A percentile compares a stretch with the other conserved stretches of the same genome.
These are phyloP conservation scores for Microctenopoma stevenorrisi DNA, from an alignment of 2,797 vertebrate genomes.

Conservation along the genomic window DNA sequence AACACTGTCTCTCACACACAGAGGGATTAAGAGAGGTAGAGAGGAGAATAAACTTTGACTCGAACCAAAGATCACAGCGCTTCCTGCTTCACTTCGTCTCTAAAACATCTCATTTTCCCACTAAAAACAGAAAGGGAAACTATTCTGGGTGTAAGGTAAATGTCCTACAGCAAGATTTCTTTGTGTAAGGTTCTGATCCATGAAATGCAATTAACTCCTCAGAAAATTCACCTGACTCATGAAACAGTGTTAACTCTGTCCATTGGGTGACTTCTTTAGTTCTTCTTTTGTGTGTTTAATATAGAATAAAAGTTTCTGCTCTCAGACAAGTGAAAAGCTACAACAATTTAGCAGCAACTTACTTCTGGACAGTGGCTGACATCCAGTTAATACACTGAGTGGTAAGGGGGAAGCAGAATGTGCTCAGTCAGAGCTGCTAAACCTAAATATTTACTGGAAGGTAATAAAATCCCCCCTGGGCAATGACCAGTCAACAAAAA, in stretches of 20 bases:
- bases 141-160: slow-evolving; percentile 32
- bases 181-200: slow-evolving; percentile 25
- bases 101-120: slow-evolving; percentile 34
- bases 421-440: slow-evolving; percentile 52
- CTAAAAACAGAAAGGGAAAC: slow-evolving; percentile 6
- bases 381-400: slow-evolving; percentile 61
- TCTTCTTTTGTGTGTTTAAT: not conserved
- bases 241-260: slow-evolving; percentile 24
- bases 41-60: slow-evolving; percentile 55
- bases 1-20: slow-evolving; percentile 51
- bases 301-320: not conserved
- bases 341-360: slow-evolving; percentile 32
- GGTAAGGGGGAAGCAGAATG: slow-evolving; percentile 62
- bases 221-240: slow-evolving; percentile 27
- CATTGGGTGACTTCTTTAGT: not conserved
- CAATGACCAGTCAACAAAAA: slow-evolving; percentile 44
- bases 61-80: slow-evolving; percentile 62
- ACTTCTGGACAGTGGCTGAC: slow-evolving; percentile 45
- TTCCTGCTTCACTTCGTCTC: slow-evolving; percentile 27
- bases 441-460: slow-evolving; percentile 75
- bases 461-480: slow-evolving; percentile 45
- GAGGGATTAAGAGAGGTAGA: slow-evolving; percentile 57
- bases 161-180: slow-evolving; percentile 28
- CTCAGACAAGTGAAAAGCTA: slow-evolving; percentile 16
- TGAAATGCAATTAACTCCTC: slow-evolving; percentile 40